These are phyloP conservation scores for Zosterops borbonicus DNA, from an alignment of 2,113 vertebrate species.

Conservation along the genomic window DNA sequence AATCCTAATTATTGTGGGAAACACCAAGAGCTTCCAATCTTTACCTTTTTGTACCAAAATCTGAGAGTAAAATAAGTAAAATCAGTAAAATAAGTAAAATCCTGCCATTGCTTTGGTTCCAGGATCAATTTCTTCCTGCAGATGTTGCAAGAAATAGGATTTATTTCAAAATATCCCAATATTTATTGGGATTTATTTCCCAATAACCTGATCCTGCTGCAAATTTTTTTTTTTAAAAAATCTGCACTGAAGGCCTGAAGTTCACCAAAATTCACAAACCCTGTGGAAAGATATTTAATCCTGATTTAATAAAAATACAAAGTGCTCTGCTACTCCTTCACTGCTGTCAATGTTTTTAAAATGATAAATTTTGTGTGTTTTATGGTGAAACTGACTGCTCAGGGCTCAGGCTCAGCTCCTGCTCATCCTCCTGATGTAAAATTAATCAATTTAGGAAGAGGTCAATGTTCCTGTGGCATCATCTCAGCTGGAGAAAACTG, in stretches of 20 bases:
- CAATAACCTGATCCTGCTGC: background rate
- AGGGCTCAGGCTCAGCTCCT: background rate
- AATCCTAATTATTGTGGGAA: background rate
- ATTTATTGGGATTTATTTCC: background rate
- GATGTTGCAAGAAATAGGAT: background rate
- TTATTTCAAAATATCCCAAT: background rate
- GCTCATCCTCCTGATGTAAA: too few relatives aligned
- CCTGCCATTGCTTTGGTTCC: background rate
- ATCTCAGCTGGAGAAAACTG: background rate
- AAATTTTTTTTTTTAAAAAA: background rate
- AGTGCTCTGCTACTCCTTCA: background rate
- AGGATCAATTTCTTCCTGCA: background rate
- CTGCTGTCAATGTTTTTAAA: background rate
- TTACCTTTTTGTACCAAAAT: background rate
- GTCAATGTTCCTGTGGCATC: fast-evolving
- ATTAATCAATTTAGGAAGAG: background rate
- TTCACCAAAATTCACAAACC: background rate
- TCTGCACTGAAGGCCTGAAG: background rate
- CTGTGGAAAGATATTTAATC: background rate
- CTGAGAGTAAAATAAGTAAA: background rate
- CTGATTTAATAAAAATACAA: background rate
- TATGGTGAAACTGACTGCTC: fast-evolving
- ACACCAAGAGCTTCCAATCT: background rate
- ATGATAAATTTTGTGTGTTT: background rate
- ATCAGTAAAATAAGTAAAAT: background rate